These are phyloP conservation scores for Pteronura brasiliensis DNA, from an alignment of 2,113 vertebrate genomes.

Conservation along the genomic window DNA sequence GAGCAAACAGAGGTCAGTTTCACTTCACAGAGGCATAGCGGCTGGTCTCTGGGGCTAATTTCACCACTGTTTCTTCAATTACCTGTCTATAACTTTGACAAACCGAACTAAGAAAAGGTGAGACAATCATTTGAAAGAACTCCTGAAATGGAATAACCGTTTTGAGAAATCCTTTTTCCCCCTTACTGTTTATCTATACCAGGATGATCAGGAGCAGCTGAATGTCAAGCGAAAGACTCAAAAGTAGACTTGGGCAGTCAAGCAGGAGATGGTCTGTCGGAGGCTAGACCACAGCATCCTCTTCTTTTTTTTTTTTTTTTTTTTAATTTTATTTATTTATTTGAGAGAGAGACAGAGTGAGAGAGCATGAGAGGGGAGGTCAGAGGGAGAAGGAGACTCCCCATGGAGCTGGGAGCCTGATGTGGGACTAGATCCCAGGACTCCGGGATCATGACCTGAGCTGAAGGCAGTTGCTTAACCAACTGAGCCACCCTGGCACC, in stretches of 20 bases:
- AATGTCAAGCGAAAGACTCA: not conserved
- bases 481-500: no score
- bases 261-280: not conserved
- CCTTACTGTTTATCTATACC: not conserved
- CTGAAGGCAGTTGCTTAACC: no score
- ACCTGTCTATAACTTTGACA: conserved; percentile 40
- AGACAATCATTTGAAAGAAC: not conserved
- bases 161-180: not conserved
- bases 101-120: not conserved
- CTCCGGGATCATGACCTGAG: no score
- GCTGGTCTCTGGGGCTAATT: not conserved
- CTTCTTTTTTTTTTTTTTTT: no score
- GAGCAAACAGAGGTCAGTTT: conserved; percentile 69
- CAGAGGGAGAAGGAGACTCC: no score
- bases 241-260: not conserved
- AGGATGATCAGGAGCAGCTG: not conserved
- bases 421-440: no score
- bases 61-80: not conserved
- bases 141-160: not conserved
- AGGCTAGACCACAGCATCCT: not conserved
- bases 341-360: no score
- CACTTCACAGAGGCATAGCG: conserved; percentile 66
- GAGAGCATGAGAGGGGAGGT: no score
- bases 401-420: no score
- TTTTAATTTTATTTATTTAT: no score